Evolutionary conservation across 2,797 vertebrate species (phyloP).

Genomic region (Anisognathus igniventris): DNA sequence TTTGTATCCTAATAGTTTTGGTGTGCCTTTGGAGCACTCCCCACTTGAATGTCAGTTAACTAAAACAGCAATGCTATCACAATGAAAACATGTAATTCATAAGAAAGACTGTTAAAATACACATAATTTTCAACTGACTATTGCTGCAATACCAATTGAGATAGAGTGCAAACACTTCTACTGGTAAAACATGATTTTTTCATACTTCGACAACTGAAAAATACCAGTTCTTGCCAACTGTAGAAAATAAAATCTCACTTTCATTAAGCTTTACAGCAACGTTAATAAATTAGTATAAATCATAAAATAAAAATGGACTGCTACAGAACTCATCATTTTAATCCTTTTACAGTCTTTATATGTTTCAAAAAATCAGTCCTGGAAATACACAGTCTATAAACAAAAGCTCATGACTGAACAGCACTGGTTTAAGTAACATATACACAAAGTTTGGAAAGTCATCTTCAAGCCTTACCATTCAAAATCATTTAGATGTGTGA

Average conservation of each 20-base stretch:
- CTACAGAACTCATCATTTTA: slow-evolving; percentile 14
- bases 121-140: background rate
- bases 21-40: background rate
- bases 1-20: background rate
- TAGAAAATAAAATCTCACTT: background rate
- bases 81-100: background rate
- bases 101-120: background rate
- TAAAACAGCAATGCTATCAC: background rate
- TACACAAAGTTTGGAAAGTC: slow-evolving; percentile 53
- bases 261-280: background rate
- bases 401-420: slow-evolving; percentile 5
- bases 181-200: background rate
- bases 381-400: slow-evolving; percentile 54
- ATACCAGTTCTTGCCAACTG: background rate
- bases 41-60: background rate
- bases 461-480: slow-evolving; percentile 47
- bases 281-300: slow-evolving; percentile 32
- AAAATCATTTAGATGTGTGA: slow-evolving; percentile 54
- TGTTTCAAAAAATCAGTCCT: slow-evolving; percentile 47
- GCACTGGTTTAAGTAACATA: slow-evolving; percentile 51
- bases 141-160: background rate
- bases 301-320: slow-evolving; percentile 27
- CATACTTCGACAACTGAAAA: background rate
- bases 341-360: slow-evolving; percentile 43
- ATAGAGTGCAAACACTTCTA: background rate